Conservation (phyloP, 2,888 invertebrate genomes). For the Dasypogon diadema region DNA sequence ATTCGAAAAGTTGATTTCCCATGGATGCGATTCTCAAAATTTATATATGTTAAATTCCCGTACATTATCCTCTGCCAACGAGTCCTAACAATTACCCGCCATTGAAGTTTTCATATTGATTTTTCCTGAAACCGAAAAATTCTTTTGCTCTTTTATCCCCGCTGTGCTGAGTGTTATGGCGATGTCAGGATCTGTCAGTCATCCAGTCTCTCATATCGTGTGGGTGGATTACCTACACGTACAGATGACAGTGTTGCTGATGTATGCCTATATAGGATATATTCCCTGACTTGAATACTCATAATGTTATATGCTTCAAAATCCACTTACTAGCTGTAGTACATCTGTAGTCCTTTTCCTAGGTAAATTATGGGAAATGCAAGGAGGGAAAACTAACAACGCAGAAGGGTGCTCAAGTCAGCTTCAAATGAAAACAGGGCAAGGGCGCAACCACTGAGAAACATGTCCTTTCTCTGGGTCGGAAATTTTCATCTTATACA, state of each 20-base stretch:
- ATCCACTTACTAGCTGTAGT: constrained; percentile 35
- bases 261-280: background rate
- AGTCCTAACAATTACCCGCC: background rate
- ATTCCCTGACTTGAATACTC: background rate
- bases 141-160: background rate
- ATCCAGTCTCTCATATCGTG: background rate
- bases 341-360: constrained; percentile 22
- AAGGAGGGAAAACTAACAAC: constrained; percentile 38
- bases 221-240: background rate
- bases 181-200: background rate
- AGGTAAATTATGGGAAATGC: constrained; percentile 31
- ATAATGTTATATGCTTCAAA: constrained; percentile 22
- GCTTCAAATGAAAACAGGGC: constrained; percentile 34
- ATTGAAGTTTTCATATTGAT: constrained; percentile 15
- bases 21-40: no score
- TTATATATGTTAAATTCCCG: background rate
- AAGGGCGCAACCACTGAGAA: constrained; percentile 30
- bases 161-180: background rate
- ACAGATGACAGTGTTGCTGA: background rate
- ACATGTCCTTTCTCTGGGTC: constrained; percentile 24
- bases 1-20: no score
- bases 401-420: constrained; percentile 28
- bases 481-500: constrained; percentile 34
- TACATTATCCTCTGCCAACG: background rate
- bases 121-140: constrained; percentile 3